phyloP scores from a whole-genome alignment of 2,797 vertebrate genomes.

The Cirrhinus mrigala region DNA sequence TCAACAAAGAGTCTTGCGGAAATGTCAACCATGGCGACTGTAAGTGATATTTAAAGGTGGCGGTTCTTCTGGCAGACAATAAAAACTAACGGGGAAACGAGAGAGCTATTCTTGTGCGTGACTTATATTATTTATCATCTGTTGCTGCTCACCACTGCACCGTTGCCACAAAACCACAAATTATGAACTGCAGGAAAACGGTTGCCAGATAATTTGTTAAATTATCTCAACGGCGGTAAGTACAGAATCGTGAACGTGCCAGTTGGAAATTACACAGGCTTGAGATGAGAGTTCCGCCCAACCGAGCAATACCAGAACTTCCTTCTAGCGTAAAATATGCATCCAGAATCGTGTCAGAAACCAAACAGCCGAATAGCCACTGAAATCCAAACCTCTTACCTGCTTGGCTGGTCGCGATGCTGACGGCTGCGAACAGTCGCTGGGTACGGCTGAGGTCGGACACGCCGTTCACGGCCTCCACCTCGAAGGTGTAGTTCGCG shows the following conservation, averaged over 20 bases:
- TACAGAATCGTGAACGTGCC: constrained; percentile 5
- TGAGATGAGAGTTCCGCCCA: constrained; percentile 4
- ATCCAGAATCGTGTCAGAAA: not conserved
- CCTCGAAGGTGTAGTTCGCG: constrained; percentile 98
- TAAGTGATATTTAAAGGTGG: constrained; percentile 52
- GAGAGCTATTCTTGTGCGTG: constrained; percentile 37
- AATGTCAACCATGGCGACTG: constrained; percentile 43
- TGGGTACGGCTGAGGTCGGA: constrained; percentile 96
- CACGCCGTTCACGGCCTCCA: constrained; percentile 98
- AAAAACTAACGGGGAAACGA: constrained; percentile 10
- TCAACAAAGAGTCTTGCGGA: constrained; percentile 34
- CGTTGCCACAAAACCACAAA: constrained; percentile 50
- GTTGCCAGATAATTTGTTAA: constrained; percentile 54
- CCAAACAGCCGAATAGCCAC: not conserved
- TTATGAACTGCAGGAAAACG: constrained; percentile 53
- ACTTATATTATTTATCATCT: constrained; percentile 48
- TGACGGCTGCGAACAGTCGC: constrained; percentile 95
- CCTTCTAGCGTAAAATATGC: constrained; percentile 21
- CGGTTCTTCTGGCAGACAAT: constrained; percentile 35
- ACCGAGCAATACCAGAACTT: constrained; percentile 25
- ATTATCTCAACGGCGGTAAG: constrained; percentile 51
- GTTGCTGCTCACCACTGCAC: not conserved
- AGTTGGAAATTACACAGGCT: constrained; percentile 38
- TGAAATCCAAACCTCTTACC: constrained; percentile 79
- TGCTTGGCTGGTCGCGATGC: constrained; percentile 96